Evolutionary conservation across 1,140 invertebrate species (phyloP).

Genomic region (Dolichoris vasculosae): DNA sequence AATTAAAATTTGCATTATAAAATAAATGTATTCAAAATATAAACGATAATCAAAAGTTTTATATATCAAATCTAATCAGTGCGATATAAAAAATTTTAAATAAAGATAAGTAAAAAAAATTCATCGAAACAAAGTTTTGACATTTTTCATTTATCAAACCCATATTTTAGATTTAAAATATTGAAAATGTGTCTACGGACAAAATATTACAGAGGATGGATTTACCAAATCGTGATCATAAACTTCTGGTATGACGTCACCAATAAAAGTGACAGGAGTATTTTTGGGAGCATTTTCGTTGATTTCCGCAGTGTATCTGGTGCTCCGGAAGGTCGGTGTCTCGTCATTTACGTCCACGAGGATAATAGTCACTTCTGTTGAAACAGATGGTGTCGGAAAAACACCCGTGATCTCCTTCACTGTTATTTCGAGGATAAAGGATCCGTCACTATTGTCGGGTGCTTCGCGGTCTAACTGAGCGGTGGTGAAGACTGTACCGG

Average conservation of each 20-base stretch:
- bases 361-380: constrained; percentile 93
- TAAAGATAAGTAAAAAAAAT: no score
- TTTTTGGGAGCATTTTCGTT: constrained; percentile 93
- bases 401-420: constrained; percentile 78
- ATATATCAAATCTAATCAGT: no score
- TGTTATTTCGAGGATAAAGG: constrained; percentile 89
- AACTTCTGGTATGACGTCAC: constrained; percentile 87
- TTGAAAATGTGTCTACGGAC: no score
- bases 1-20: background rate
- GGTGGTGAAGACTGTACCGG: constrained; percentile 87
- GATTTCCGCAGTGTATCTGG: constrained; percentile 89
- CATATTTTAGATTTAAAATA: no score
- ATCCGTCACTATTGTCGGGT: constrained; percentile 85
- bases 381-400: constrained; percentile 82
- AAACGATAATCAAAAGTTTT: no score
- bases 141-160: no score
- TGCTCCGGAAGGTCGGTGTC: constrained; percentile 87
- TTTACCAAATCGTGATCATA: constrained; percentile 93
- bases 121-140: no score
- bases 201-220: background rate
- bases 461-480: constrained; percentile 88
- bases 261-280: constrained; percentile 90
- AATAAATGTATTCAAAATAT: no score
- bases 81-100: no score
- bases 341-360: constrained; percentile 97